A percentile compares a stretch with the other conserved stretches of the same genome.
phyloP scores from a whole-genome alignment of 2,888 invertebrate species.

The Geotrupes spiniger region DNA sequence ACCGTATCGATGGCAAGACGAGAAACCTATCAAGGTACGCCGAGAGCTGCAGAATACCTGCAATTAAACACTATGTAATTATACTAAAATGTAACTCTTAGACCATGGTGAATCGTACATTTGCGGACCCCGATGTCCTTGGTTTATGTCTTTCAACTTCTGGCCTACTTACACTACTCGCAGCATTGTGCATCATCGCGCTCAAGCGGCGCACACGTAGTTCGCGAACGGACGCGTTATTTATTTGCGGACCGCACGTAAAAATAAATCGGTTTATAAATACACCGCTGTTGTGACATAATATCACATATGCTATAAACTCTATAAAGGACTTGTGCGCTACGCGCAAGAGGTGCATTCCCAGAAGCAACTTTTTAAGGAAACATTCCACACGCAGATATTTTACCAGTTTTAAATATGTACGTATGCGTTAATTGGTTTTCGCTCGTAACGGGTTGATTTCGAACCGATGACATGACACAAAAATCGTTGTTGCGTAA shows the following conservation, averaged over 20 bases:
- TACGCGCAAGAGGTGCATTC: conserved; percentile 27
- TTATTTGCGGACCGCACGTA: conserved; percentile 35
- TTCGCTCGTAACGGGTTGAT: no score
- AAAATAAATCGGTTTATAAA: conserved; percentile 26
- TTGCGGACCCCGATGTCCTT: conserved; percentile 67
- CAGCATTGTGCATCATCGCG: conserved; percentile 34
- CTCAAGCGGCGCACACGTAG: conserved; percentile 33
- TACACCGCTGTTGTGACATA: conserved; percentile 42
- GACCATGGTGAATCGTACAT: conserved; percentile 45
- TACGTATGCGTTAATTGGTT: no score
- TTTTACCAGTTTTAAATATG: no score
- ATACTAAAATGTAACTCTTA: conserved; percentile 39
- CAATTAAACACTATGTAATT: conserved; percentile 34
- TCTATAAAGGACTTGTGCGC: conserved; percentile 19
- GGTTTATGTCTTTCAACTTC: conserved; percentile 64
- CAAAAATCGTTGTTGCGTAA: no score
- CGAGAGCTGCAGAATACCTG: conserved; percentile 32
- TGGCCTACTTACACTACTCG: conserved; percentile 49
- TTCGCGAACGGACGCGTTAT: conserved; percentile 23
- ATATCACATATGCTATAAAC: conserved; percentile 34
- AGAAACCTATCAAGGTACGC: conserved; percentile 24
- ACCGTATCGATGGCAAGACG: conserved; percentile 18
- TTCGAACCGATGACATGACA: no score
- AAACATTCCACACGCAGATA: conserved; percentile 14
- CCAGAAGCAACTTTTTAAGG: conserved; percentile 20